phyloP scores from a whole-genome alignment of 2,797 vertebrate genomes.

The Crypturellus tataupa region DNA sequence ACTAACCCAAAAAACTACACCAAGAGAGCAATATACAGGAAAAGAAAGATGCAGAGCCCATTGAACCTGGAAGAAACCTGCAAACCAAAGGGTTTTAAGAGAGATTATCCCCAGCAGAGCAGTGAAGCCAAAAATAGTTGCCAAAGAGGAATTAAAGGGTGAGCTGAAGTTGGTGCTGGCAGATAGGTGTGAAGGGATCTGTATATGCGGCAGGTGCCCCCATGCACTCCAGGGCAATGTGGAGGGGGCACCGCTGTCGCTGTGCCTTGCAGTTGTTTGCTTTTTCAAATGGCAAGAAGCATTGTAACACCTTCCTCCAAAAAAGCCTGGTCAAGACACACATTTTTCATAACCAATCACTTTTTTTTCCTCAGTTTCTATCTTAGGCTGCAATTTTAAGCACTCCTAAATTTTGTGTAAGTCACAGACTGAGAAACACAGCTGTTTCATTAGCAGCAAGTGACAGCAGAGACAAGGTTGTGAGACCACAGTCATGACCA shows the following conservation, averaged over 20 bases:
- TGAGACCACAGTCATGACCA: background rate
- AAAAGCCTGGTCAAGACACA: background rate
- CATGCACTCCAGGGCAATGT: accelerated
- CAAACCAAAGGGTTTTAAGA: background rate
- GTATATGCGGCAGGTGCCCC: background rate
- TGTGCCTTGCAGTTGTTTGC: background rate
- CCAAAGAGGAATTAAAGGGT: background rate
- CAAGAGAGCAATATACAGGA: background rate
- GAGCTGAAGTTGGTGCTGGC: background rate
- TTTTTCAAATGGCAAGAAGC: background rate
- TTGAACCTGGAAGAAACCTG: background rate
- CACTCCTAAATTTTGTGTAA: background rate
- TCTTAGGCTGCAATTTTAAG: background rate
- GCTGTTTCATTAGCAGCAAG: background rate
- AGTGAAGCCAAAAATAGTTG: background rate
- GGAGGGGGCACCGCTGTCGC: background rate
- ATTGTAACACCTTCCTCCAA: background rate
- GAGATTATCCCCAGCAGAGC: constrained; percentile 4
- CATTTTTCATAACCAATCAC: background rate
- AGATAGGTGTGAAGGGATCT: background rate
- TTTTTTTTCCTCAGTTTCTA: background rate
- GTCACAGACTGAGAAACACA: background rate
- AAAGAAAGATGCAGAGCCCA: constrained; percentile 1
- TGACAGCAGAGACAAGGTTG: background rate
- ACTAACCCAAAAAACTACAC: constrained; percentile 26